phyloP scores from a whole-genome alignment of 2,113 vertebrate genomes.

The Strix aluco region DNA sequence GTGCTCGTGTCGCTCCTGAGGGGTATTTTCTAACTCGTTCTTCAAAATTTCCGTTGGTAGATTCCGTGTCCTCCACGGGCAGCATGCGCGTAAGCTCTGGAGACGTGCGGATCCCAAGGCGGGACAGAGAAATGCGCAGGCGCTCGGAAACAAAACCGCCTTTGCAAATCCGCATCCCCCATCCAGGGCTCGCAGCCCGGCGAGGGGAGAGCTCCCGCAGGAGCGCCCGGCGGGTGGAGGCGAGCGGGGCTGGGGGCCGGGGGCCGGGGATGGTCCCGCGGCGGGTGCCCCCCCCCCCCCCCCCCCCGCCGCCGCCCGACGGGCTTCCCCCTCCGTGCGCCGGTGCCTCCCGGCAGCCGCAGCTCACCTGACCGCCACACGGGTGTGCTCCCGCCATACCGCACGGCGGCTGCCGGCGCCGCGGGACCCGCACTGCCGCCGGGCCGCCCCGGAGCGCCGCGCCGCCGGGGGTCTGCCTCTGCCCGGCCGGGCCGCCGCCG shows the following conservation, averaged over 20 bases:
- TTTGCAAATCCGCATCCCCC: neutral
- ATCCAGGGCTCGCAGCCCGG: neutral
- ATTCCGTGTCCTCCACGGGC: fast-evolving
- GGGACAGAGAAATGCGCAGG: neutral
- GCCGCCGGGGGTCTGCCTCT: neutral
- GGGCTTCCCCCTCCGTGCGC: neutral
- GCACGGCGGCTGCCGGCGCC: neutral
- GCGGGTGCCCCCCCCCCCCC: neutral
- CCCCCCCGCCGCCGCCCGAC: neutral
- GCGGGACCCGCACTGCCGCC: neutral
- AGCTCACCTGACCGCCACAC: slow-evolving; percentile 68
- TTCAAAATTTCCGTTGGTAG: neutral
- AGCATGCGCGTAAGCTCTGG: fast-evolving
- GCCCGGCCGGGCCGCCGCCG: neutral
- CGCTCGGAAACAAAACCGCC: fast-evolving
- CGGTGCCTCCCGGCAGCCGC: neutral
- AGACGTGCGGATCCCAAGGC: fast-evolving
- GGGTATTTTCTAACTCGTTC: neutral
- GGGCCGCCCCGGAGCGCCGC: slow-evolving; percentile 74
- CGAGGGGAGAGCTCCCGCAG: neutral
- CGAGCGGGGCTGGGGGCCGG: neutral
- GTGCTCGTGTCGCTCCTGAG: neutral
- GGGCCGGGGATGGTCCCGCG: neutral
- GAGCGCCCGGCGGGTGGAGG: neutral
- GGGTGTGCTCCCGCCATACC: slow-evolving; percentile 65